Percentiles rank a stretch among this genome's conserved stretches.
phyloP scores from a whole-genome alignment of 2,113 vertebrate species.

The Chloroceryle aenea region DNA sequence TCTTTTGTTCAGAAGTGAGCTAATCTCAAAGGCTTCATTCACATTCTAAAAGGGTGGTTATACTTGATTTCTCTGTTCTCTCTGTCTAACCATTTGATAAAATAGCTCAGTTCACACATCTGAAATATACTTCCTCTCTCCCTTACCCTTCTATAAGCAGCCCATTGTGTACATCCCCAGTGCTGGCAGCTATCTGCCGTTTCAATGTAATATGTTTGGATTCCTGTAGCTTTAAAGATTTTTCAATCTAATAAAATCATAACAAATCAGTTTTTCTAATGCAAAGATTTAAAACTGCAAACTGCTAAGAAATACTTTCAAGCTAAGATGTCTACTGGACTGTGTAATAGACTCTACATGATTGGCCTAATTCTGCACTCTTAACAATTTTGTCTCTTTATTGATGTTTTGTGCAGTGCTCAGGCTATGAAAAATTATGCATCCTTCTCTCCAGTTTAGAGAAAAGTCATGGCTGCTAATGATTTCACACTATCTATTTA shows the following conservation, averaged over 20 bases:
- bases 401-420: background rate
- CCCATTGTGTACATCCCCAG: background rate
- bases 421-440: background rate
- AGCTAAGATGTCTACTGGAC: background rate
- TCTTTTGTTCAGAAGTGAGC: background rate
- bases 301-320: background rate
- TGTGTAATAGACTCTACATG: background rate
- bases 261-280: slow-evolving; percentile 10
- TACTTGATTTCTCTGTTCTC: background rate
- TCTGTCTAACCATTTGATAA: background rate
- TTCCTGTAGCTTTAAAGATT: slow-evolving; percentile 23
- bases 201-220: background rate
- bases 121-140: background rate
- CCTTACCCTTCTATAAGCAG: background rate
- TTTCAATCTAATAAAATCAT: slow-evolving; percentile 21
- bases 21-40: background rate
- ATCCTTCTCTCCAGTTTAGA: background rate
- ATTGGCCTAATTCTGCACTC: background rate
- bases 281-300: background rate
- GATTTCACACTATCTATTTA: background rate
- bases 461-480: background rate
- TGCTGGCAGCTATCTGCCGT: background rate
- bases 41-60: background rate
- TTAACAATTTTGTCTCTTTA: background rate
- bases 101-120: background rate